A percentile compares a stretch with the other conserved stretches of the same genome.
phyloP scores from a whole-genome alignment of 2,888 invertebrate genomes.

The Trichopoda pennipes region DNA sequence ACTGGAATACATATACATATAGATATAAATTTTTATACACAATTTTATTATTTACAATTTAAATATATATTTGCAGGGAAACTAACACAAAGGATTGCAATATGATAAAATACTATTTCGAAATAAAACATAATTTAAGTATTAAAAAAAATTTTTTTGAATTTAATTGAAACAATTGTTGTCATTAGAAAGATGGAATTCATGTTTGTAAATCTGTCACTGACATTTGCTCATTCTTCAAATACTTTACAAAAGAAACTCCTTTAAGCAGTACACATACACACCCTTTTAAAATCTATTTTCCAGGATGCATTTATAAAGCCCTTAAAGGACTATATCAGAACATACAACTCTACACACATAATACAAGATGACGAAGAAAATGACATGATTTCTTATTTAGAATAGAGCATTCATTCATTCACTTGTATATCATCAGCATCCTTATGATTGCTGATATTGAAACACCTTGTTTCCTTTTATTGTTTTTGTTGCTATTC shows the following conservation, averaged over 20 bases:
- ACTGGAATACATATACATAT: no score
- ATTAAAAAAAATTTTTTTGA: background rate
- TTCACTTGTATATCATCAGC: constrained; percentile 12
- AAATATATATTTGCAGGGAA: background rate
- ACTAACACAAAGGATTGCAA: constrained; percentile 1
- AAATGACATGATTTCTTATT: constrained; percentile 57
- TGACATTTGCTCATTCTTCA: constrained; percentile 25
- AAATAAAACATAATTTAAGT: constrained; percentile 25
- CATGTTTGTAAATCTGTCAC: constrained; percentile 33
- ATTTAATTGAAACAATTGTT: constrained; percentile 39
- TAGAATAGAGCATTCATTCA: constrained; percentile 29
- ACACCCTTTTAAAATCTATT: background rate
- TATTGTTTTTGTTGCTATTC: background rate
- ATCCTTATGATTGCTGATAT: constrained; percentile 36
- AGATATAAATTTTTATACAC: background rate
- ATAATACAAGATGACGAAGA: background rate
- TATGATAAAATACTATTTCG: constrained; percentile 12
- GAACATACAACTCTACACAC: background rate
- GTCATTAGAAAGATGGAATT: background rate
- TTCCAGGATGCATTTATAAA: constrained; percentile 36
- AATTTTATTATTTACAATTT: constrained; percentile 13
- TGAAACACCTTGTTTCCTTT: constrained; percentile 52
- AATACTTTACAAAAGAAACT: constrained; percentile 19
- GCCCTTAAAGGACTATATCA: constrained; percentile 45
- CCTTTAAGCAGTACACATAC: constrained; percentile 18